A percentile compares a stretch with the other conserved stretches of the same genome.
These are phyloP conservation scores for Argopecten irradians DNA, from an alignment of 1,140 invertebrate genomes.

Conservation along the genomic window DNA sequence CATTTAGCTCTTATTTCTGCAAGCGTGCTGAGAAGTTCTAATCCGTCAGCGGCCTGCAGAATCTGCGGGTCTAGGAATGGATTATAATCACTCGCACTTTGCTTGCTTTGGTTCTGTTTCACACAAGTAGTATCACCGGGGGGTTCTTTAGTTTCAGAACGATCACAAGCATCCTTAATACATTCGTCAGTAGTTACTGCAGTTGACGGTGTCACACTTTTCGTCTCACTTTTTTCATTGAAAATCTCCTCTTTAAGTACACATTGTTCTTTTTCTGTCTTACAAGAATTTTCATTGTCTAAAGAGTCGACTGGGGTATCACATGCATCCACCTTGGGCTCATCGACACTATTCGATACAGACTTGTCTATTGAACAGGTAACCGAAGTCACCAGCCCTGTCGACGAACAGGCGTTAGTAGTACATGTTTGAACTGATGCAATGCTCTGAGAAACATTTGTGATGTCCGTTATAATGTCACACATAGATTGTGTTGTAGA, in stretches of 20 bases:
- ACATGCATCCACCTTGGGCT: conserved; percentile 44
- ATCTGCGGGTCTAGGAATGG: conserved; percentile 71
- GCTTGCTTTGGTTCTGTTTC: neutral
- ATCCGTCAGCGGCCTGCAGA: conserved; percentile 81
- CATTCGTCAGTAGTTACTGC: neutral
- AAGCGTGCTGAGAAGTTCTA: conserved; percentile 88
- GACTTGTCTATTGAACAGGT: conserved; percentile 1
- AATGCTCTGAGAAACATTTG: conserved; percentile 17
- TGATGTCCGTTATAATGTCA: neutral
- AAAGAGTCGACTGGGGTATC: neutral
- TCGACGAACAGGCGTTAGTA: neutral
- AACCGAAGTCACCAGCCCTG: neutral
- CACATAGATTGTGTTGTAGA: conserved; percentile 21
- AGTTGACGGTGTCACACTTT: neutral
- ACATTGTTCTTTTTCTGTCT: neutral
- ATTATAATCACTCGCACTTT: conserved; percentile 55
- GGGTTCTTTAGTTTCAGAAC: neutral
- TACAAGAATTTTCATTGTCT: neutral
- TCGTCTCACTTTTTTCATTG: neutral
- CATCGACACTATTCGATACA: conserved; percentile 44
- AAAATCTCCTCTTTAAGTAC: neutral
- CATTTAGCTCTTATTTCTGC: conserved; percentile 85
- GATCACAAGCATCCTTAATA: neutral
- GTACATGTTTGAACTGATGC: neutral
- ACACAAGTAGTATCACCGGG: neutral